A percentile compares a stretch with the other conserved stretches of the same genome.
phyloP scores from a whole-genome alignment of 2,113 vertebrate genomes.

The Genyomyrus donnyi region DNA sequence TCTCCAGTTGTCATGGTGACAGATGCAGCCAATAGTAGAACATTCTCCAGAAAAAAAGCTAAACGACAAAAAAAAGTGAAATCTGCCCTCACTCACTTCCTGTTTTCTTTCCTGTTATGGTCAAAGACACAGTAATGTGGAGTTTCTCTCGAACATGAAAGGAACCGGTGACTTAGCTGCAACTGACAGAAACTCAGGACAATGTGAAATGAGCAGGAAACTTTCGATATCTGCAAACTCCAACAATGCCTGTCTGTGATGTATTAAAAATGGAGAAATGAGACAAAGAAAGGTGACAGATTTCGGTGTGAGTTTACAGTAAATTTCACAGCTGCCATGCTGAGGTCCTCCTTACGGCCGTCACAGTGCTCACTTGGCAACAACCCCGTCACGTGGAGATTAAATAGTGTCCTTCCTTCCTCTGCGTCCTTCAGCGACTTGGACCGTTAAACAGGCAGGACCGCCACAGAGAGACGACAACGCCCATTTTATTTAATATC shows the following conservation, averaged over 20 bases:
- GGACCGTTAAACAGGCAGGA: not conserved
- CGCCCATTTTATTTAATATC: not conserved
- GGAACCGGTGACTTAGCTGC: not conserved
- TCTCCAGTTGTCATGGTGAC: conserved; percentile 30
- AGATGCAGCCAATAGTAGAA: conserved; percentile 27
- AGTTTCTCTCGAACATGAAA: conserved; percentile 9
- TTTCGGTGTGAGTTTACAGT: not conserved
- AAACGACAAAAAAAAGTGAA: conserved; percentile 20
- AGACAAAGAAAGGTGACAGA: not conserved
- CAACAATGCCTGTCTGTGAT: not conserved
- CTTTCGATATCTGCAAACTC: not conserved
- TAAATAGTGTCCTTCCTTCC: conserved; percentile 10
- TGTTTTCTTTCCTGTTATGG: conserved; percentile 45
- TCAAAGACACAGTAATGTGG: conserved; percentile 25
- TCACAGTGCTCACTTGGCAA: not conserved
- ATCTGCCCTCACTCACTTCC: conserved; percentile 34
- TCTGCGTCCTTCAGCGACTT: not conserved
- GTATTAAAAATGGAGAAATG: not conserved
- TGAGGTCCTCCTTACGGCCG: not conserved
- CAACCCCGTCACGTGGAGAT: not conserved
- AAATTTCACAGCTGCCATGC: not conserved
- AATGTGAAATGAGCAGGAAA: not conserved
- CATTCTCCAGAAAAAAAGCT: conserved; percentile 22
- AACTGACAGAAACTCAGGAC: not conserved
- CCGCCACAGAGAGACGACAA: not conserved